Evolutionary conservation across 2,113 vertebrate species (phyloP), one percentile per base, ranked within the genome.

Genomic region (western clawed frog (Xenopus tropicalis)): DNA sequence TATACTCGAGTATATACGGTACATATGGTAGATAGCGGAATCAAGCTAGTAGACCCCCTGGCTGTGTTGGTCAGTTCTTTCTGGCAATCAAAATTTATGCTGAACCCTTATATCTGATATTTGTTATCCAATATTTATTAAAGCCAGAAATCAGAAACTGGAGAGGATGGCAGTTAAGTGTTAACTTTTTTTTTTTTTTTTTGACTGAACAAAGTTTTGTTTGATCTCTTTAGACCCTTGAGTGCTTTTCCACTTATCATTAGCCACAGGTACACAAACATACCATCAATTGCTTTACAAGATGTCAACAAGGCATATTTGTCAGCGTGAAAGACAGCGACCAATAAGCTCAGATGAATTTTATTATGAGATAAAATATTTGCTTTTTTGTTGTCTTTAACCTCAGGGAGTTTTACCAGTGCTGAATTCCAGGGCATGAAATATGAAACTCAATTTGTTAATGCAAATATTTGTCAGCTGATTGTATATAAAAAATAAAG

Each of bases 341-440:
- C 54, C 42, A 46, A 25, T 66, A 73, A 59, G 58, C 62, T 51
- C 58, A 51, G 43, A 58, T 59, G 51, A 23, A 66, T 73, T 66
- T 73, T 73, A 66, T 73, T 66, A 73, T n/a, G 52, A 25, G 63
- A 66, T 73, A 66, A 73, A 66, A 73, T 73, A 54, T 66, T 72
- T 65, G 61, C 46, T 65, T 65, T 72, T 37, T 59, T 29, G 43
- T 71, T 71, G 70, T 71, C 70, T 71, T 29, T n/a, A 56, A 64
- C 70, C 70, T 72, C 59, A 43, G 70, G 70, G 70, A 72, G 64
- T 42, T 72, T 72, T 64, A 63, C n/a, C 20, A 54, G 46, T 43
- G 11, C 20, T 56, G 25, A 65, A 23, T 65, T 65, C 51, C 25
- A 46, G 19, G 51, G 14, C 25, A 65, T 65, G 44, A 72, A 71